Base-by-base conservation (phyloP, 2,113 vertebrate species). In the Engraulis encrasicolus region DNA sequence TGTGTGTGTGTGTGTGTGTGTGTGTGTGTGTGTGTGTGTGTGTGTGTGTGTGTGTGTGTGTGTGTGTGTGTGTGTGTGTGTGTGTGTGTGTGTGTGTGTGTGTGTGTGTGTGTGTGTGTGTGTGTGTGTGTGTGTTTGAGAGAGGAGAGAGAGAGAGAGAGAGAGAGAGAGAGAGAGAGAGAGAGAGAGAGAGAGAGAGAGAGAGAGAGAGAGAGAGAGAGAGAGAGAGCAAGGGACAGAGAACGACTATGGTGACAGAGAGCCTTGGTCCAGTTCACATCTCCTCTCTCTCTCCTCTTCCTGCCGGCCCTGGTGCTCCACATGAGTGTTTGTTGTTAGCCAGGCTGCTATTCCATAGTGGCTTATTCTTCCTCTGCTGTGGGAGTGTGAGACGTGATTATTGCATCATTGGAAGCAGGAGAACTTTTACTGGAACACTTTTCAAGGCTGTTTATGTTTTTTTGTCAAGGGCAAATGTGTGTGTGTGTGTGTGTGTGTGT, bases 391-490 rank as follows among this genome's bases (percentile, higher is more conserved):
- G 15, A n/a, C 78, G 80, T 71, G 81, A 82, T 52, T 71, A 78
- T 83, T 45, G 81, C 45, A 78, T 50, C 78, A 86, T 85, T 84
- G 40, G 23, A n/a, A n/a, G n/a, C n/a, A n/a, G n/a, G n/a, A n/a
- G n/a, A n/a, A n/a, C n/a, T n/a, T n/a, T n/a, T n/a, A n/a, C n/a
- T n/a, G n/a, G n/a, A n/a, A n/a, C n/a, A n/a, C n/a, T n/a, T n/a
- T n/a, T n/a, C n/a, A n/a, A n/a, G 4, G 18, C 3, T 83, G 82
- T 77, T 2, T 78, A 6, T 11, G 27, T 78, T 2, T 78, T 0
- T 5, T 85, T 81, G 90, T 37, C 27, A 18, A 37, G 27, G 19
- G 80, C 23, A 20, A n/a, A 52, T 38, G 34, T 17, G 37, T 50
- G 61, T 1, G 81, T 45, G 80, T 45, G 38, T 81, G 79, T 83